Base-by-base conservation (phyloP, 2,113 vertebrate genomes). In the Mixornis gularis region DNA sequence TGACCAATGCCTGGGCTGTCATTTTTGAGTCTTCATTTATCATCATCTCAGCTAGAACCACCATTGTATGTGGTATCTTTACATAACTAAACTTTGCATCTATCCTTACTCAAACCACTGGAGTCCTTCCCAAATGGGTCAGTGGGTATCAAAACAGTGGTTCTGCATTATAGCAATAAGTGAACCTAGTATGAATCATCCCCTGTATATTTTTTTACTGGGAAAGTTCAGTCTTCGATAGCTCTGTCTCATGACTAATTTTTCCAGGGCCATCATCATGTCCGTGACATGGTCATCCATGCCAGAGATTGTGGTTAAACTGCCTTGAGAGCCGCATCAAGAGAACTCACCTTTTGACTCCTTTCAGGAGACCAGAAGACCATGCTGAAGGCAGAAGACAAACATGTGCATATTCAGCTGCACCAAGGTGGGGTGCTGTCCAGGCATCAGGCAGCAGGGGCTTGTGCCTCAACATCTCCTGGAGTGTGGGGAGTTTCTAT, bases 321-420 rank as follows among this genome's bases (percentile, higher is more conserved):
- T 55, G 2, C n/a, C n/a, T 46, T 55, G 36, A 60, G 44, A 85
- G 3, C 5, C 49, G 60, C 18, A 46, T 65, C 8, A 81, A 48
- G 38, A 72, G 8, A 41, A 55, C 30, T 41, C 6, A 62, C 19
- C 18, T 66, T 78, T 79, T 79, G 25, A 25, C 22, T 55, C 26
- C 26, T 77, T 16, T 60, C 30, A 30, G 41, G 32, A 82, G 20
- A 51, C 13, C 14, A 38, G 30, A 66, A 63, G 34, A 53, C 34
- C 11, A 13, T 7, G 9, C 8, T 69, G 25, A 80, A 55, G 14
- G n/a, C 46, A 84, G 44, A 60, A 64, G 12, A 56, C 12, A 32
- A 29, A 34, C 7, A 62, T 13, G 15, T 55, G 8, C 0, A 1
- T 15, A 11, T 49, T 24, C 13, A 73, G 3, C n/a, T 19, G 27